phyloP scores from a whole-genome alignment of 2,888 invertebrate species.

The Agriopis aurantiaria region DNA sequence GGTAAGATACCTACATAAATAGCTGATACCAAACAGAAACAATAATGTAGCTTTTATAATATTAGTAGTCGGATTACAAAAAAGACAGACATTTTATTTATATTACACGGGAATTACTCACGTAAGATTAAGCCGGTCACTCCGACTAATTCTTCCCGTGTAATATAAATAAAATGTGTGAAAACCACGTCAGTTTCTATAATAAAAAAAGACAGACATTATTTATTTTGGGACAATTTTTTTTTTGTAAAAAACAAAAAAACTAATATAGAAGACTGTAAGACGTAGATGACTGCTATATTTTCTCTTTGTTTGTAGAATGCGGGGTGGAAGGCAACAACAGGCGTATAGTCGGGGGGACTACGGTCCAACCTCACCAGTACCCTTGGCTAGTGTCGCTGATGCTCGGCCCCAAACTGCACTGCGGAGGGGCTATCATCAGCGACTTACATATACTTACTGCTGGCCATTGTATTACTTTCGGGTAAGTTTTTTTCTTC shows the following conservation, averaged over 20 bases:
- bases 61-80: too few relatives aligned
- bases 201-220: too few relatives aligned
- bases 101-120: too few relatives aligned
- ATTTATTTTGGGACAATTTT: too few relatives aligned
- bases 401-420: conserved; percentile 76
- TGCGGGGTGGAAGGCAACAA: conserved; percentile 75
- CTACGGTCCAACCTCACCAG: conserved; percentile 76
- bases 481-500: conserved; percentile 68
- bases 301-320: conserved; percentile 55
- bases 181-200: too few relatives aligned
- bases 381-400: conserved; percentile 87
- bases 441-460: conserved; percentile 84
- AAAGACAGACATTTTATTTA: too few relatives aligned
- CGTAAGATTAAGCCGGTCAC: too few relatives aligned
- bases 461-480: conserved; percentile 86
- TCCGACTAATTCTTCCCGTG: too few relatives aligned
- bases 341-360: conserved; percentile 85
- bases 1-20: conserved; percentile 57
- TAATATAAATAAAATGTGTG: too few relatives aligned
- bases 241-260: too few relatives aligned
- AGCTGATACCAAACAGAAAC: too few relatives aligned
- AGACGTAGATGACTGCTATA: not conserved
- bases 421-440: conserved; percentile 87
- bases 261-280: not conserved
- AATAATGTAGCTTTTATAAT: too few relatives aligned